Evolutionary conservation across 2,113 vertebrate species (phyloP).

Genomic region (Pyxicephalus adspersus): DNA sequence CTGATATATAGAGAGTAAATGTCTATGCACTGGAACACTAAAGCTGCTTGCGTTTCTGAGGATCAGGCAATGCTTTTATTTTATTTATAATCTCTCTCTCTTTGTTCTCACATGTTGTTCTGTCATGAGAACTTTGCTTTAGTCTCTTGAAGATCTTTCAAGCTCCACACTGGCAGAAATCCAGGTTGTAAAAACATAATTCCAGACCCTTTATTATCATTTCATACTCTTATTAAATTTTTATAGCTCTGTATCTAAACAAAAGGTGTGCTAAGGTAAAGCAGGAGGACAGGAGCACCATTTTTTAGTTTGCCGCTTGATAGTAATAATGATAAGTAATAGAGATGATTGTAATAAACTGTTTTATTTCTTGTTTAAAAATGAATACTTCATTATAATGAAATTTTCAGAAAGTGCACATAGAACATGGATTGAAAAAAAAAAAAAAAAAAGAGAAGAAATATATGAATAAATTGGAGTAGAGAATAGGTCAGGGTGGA

Average conservation of each 20-base stretch:
- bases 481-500: no score
- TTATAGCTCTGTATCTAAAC: background rate
- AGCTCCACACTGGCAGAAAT: background rate
- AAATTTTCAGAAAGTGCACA: no score
- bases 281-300: no score
- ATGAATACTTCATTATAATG: no score
- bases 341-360: no score
- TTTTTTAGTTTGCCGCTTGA: no score
- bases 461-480: no score
- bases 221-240: background rate
- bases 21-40: background rate
- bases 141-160: background rate
- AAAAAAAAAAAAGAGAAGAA: no score
- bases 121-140: background rate
- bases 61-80: background rate
- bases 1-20: background rate
- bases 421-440: no score
- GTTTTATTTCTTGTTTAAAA: no score
- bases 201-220: background rate
- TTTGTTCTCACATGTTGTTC: background rate
- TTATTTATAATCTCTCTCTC: background rate
- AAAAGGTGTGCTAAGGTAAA: background rate
- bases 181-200: conserved; percentile 1
- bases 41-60: background rate
- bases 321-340: no score